Evolutionary conservation across 2,888 invertebrate species (phyloP).

Genomic region (Protonemura montana): DNA sequence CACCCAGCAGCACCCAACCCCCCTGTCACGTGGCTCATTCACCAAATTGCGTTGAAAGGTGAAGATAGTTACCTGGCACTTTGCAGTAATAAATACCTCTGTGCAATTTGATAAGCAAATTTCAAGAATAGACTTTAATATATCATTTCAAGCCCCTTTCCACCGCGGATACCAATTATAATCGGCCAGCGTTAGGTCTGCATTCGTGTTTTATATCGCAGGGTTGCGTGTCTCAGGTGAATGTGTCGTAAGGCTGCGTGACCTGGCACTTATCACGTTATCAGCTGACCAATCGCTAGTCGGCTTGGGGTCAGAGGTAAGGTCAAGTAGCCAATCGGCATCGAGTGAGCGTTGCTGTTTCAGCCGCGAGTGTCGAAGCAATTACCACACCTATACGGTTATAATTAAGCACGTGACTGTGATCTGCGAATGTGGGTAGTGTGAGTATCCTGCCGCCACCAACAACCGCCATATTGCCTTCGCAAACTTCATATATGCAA

Average conservation of each 20-base stretch:
- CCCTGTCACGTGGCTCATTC: not conserved
- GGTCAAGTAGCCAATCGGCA: slow-evolving; percentile 33
- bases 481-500: too few relatives aligned
- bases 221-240: slow-evolving; percentile 15
- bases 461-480: too few relatives aligned
- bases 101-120: slow-evolving; percentile 4
- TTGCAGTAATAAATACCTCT: not conserved
- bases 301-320: slow-evolving; percentile 23
- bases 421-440: not conserved
- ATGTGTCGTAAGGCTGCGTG: slow-evolving; percentile 36
- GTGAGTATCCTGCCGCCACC: too few relatives aligned
- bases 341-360: not conserved
- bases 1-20: not conserved
- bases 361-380: not conserved
- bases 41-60: not conserved
- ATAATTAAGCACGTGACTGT: not conserved
- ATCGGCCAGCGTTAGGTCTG: not conserved
- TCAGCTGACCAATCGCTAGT: slow-evolving; percentile 26
- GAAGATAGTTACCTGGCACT: not conserved
- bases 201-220: slow-evolving; percentile 23
- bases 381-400: not conserved
- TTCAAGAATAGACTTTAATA: slow-evolving; percentile 3
- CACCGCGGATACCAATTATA: not conserved
- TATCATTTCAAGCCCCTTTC: not conserved
- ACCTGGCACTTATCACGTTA: slow-evolving; percentile 40